Percentiles rank a stretch among this genome's conserved stretches.
Evolutionary conservation across 2,797 vertebrate species (phyloP).

Genomic region (Typhlichthys subterraneus): DNA sequence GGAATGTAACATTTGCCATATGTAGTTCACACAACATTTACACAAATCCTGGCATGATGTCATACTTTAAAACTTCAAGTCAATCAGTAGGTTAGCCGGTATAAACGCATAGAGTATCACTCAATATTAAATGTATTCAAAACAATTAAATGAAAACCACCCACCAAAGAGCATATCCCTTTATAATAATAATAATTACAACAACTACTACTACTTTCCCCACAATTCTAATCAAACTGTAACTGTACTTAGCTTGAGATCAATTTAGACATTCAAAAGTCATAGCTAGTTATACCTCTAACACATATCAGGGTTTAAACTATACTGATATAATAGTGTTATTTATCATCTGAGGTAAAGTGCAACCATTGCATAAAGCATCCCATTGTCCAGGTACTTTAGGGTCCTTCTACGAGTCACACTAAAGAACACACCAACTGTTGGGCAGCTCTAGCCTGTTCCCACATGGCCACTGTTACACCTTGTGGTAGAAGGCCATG

Average conservation of each 20-base stretch:
- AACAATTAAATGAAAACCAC: neutral
- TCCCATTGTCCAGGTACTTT: neutral
- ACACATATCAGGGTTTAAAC: conserved; percentile 31
- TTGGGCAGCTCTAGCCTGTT: conserved; percentile 9
- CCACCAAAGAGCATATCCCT: too few relatives aligned
- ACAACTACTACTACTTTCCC: too few relatives aligned
- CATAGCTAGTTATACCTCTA: conserved; percentile 36
- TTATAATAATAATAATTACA: too few relatives aligned
- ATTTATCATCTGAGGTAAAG: conserved; percentile 40
- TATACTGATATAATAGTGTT: conserved; percentile 34
- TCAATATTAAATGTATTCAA: neutral
- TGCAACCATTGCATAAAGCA: conserved; percentile 7
- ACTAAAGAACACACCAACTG: neutral
- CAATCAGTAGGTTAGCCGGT: too few relatives aligned
- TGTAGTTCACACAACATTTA: neutral
- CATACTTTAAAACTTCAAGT: too few relatives aligned
- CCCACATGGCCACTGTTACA: conserved; percentile 10
- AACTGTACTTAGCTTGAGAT: conserved; percentile 3
- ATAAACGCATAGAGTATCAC: too few relatives aligned
- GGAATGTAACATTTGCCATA: neutral
- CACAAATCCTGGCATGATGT: neutral
- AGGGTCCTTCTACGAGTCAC: neutral
- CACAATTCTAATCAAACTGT: too few relatives aligned
- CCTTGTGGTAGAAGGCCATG: conserved; percentile 13
- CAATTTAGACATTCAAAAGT: conserved; percentile 42